phyloP scores from a whole-genome alignment of 2,888 invertebrate species.

The Achlya flavicornis region DNA sequence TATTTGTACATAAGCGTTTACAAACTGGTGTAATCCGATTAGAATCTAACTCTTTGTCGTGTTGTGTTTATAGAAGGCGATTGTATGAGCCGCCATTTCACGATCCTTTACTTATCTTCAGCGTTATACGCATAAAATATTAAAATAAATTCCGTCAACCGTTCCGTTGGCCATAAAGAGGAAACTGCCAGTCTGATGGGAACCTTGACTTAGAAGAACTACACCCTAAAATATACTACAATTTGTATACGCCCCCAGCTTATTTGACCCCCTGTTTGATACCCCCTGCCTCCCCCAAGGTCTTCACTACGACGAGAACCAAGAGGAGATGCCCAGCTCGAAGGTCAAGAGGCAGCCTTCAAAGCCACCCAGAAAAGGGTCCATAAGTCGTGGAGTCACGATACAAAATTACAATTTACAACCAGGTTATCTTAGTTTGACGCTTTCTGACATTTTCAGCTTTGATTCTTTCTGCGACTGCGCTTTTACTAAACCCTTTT shows the following conservation, averaged over 20 bases:
- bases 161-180: too few relatives aligned
- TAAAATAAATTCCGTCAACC: too few relatives aligned
- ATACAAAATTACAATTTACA: conserved; percentile 72
- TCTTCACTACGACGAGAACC: conserved; percentile 93
- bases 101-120: too few relatives aligned
- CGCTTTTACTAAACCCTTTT: background rate
- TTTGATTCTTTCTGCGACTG: conserved; percentile 10
- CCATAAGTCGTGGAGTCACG: conserved; percentile 84
- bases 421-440: conserved; percentile 57
- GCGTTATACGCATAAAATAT: too few relatives aligned
- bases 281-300: conserved; percentile 76
- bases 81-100: too few relatives aligned
- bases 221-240: background rate
- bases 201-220: too few relatives aligned
- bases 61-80: too few relatives aligned
- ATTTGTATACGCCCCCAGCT: conserved; percentile 15
- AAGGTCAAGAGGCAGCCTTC: conserved; percentile 84
- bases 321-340: conserved; percentile 65
- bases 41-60: too few relatives aligned
- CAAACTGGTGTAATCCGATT: background rate
- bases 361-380: conserved; percentile 90
- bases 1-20: background rate
- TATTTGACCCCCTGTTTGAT: conserved; percentile 34
- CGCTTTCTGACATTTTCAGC: conserved; percentile 11
- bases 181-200: too few relatives aligned